Conservation (phyloP, 2,888 invertebrate genomes). For the Allolobophora icterica region DNA sequence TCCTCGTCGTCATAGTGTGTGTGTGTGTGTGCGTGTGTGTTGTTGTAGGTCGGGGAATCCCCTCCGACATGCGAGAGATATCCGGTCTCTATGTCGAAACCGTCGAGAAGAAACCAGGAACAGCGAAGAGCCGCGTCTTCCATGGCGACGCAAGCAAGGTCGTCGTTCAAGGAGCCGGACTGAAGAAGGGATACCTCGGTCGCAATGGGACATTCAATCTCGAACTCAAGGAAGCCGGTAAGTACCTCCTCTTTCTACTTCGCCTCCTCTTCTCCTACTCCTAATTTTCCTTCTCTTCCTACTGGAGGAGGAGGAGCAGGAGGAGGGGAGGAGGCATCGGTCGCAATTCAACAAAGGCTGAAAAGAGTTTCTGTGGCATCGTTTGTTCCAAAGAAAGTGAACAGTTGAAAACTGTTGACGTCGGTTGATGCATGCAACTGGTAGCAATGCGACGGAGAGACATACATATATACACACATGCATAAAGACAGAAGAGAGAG, state of each 20-base stretch:
- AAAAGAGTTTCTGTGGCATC: no score
- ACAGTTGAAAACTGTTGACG: no score
- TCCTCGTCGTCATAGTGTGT: no score
- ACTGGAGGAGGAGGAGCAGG: no score
- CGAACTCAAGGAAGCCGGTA: slow-evolving; percentile 88
- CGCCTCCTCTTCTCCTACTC: no score
- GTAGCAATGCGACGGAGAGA: no score
- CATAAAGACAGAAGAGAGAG: no score
- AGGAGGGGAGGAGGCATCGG: no score
- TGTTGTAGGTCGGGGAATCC: slow-evolving; percentile 56
- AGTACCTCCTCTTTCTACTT: slow-evolving; percentile 51
- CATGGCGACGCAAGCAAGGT: slow-evolving; percentile 92
- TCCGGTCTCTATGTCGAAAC: slow-evolving; percentile 92
- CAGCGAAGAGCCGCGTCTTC: slow-evolving; percentile 77
- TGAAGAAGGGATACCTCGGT: slow-evolving; percentile 91
- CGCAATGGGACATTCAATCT: slow-evolving; percentile 91
- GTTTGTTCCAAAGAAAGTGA: no score
- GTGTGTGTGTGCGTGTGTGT: background rate
- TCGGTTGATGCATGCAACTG: no score
- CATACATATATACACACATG: no score
- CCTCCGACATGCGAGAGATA: slow-evolving; percentile 72
- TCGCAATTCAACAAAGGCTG: no score
- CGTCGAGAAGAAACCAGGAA: slow-evolving; percentile 70
- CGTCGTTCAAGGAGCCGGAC: slow-evolving; percentile 88
- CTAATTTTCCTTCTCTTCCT: background rate